phyloP scores from a whole-genome alignment of 1,140 invertebrate genomes.

The Hyposmocoma kahamanoa region DNA sequence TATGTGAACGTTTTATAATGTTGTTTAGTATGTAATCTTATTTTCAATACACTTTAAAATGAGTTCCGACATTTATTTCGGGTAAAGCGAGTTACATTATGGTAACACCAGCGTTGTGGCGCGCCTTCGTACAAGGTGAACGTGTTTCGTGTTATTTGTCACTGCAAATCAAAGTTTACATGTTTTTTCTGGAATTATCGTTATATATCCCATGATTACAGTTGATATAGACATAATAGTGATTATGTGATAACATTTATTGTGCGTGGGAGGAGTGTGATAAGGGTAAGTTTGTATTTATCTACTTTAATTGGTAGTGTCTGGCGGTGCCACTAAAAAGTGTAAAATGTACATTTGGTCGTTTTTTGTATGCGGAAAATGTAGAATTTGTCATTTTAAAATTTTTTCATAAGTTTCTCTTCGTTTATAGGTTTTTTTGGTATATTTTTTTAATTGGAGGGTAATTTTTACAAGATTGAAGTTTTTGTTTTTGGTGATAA shows the following conservation, averaged over 20 bases:
- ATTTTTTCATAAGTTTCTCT: no score
- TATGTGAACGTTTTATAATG: no score
- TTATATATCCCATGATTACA: slow-evolving; percentile 33
- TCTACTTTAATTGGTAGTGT: slow-evolving; percentile 28
- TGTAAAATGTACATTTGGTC: slow-evolving; percentile 31
- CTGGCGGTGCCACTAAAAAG: slow-evolving; percentile 32
- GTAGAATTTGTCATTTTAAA: background rate
- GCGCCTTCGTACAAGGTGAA: slow-evolving; percentile 42
- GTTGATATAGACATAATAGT: slow-evolving; percentile 42
- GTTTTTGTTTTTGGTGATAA: background rate
- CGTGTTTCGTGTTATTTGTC: slow-evolving; percentile 34
- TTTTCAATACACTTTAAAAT: background rate
- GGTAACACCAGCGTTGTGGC: slow-evolving; percentile 52
- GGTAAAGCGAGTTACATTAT: no score
- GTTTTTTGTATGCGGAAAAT: slow-evolving; percentile 22
- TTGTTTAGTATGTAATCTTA: no score
- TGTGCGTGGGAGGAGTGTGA: slow-evolving; percentile 47
- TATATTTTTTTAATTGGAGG: no score
- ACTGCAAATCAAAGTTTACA: slow-evolving; percentile 55
- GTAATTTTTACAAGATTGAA: no score
- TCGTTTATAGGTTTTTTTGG: no score
- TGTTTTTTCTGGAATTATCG: slow-evolving; percentile 51
- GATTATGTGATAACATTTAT: slow-evolving; percentile 64
- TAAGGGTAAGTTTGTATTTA: slow-evolving; percentile 54
- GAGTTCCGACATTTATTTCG: no score